Conservation (phyloP, 2,797 vertebrate species). For the Garrulus glandarius region DNA sequence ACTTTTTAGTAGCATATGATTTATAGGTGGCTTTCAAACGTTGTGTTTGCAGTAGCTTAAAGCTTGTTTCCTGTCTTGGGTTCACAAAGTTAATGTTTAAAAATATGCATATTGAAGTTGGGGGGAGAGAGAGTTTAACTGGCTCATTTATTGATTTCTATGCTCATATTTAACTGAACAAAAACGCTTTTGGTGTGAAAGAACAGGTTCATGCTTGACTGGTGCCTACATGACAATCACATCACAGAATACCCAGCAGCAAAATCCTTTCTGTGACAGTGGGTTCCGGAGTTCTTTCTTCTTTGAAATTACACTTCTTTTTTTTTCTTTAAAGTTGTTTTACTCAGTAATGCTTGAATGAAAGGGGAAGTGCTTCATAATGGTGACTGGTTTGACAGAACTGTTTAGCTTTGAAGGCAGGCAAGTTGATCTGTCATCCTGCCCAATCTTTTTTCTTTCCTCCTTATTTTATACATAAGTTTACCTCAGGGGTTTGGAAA, state of each 20-base stretch:
- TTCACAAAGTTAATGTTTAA: conserved; percentile 4
- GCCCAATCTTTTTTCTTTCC: neutral
- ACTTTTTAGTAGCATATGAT: neutral
- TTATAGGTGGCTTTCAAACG: neutral
- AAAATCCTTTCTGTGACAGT: conserved; percentile 45
- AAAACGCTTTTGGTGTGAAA: neutral
- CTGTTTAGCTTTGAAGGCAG: conserved; percentile 25
- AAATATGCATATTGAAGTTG: neutral
- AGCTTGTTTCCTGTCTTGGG: neutral
- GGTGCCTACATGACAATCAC: conserved; percentile 3
- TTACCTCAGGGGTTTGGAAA: neutral
- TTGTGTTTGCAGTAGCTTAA: neutral
- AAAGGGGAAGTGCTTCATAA: conserved; percentile 5
- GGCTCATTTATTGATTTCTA: conserved; percentile 13
- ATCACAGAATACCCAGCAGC: conserved; percentile 17
- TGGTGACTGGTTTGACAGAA: conserved; percentile 24
- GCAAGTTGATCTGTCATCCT: conserved; percentile 8
- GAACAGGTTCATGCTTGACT: conserved; percentile 42
- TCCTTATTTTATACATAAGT: neutral
- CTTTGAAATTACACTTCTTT: conserved; percentile 16
- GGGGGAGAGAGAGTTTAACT: neutral
- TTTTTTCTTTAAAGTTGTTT: conserved; percentile 8
- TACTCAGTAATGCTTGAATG: conserved; percentile 22
- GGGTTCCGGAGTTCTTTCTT: conserved; percentile 31
- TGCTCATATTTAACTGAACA: conserved; percentile 3